Evolutionary conservation across 2,797 vertebrate species (phyloP).

Genomic region (Acomys russatus): DNA sequence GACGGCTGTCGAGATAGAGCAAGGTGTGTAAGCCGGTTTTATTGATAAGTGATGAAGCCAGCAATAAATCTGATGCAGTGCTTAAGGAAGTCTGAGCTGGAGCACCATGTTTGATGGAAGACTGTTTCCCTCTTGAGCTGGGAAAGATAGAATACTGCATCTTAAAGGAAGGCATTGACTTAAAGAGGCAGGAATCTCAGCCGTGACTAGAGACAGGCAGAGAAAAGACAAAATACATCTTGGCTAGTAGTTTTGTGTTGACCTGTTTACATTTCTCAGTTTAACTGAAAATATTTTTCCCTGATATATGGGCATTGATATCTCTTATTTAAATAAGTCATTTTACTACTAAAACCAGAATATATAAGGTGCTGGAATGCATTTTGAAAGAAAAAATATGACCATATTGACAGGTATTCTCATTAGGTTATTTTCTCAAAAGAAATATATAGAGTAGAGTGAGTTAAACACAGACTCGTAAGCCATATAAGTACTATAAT

Average conservation of each 20-base stretch:
- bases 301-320: background rate
- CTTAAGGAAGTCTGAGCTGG: slow-evolving; percentile 71
- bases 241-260: background rate
- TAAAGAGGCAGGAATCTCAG: slow-evolving; percentile 43
- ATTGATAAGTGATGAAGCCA: slow-evolving; percentile 86
- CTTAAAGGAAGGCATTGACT: slow-evolving; percentile 43
- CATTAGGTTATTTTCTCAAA: slow-evolving; percentile 14
- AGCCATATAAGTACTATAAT: background rate
- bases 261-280: background rate
- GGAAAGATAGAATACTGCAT: slow-evolving; percentile 65
- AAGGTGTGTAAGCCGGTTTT: slow-evolving; percentile 84
- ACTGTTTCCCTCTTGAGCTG: slow-evolving; percentile 60
- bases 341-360: slow-evolving; percentile 53
- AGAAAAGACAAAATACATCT: slow-evolving; percentile 49
- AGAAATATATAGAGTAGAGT: background rate
- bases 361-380: background rate
- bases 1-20: slow-evolving; percentile 80
- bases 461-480: background rate
- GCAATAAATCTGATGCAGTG: slow-evolving; percentile 78
- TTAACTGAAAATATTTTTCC: slow-evolving; percentile 11
- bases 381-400: slow-evolving; percentile 47
- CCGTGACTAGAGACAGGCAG: background rate
- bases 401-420: background rate
- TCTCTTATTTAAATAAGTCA: slow-evolving; percentile 54
- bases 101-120: slow-evolving; percentile 54